Percentiles rank a stretch among this genome's conserved stretches.
phyloP scores from a whole-genome alignment of 2,888 invertebrate genomes.

The Priocnemis perturbator region DNA sequence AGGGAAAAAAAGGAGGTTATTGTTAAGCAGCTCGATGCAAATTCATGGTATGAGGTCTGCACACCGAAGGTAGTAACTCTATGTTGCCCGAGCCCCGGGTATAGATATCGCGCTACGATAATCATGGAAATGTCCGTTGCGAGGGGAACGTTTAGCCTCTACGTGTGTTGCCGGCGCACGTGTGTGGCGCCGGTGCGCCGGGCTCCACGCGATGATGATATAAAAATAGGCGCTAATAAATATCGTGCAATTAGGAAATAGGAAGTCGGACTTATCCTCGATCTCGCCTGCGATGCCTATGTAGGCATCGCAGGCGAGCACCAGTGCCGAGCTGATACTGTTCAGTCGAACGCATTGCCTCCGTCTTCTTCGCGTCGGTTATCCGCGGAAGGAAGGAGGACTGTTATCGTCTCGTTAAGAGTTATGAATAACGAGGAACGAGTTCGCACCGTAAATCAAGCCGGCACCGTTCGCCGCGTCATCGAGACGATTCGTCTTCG shows the following conservation, averaged over 20 bases:
- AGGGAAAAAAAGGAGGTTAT: conserved; percentile 4
- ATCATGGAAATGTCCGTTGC: conserved; percentile 58
- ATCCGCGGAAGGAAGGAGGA: not conserved
- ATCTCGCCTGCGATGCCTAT: conserved; percentile 21
- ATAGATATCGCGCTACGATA: conserved; percentile 60
- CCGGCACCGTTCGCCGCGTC: no score
- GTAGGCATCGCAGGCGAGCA: no score
- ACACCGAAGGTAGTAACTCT: conserved; percentile 21
- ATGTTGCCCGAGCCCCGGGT: conserved; percentile 31
- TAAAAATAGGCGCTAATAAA: conserved; percentile 23
- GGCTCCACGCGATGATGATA: conserved; percentile 6
- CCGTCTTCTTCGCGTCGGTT: not conserved
- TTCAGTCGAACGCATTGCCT: not conserved
- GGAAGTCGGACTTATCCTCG: conserved; percentile 36
- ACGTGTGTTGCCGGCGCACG: conserved; percentile 28
- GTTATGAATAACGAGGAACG: conserved; percentile 1
- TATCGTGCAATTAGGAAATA: conserved; percentile 49
- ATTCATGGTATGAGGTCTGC: conserved; percentile 19
- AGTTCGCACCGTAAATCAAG: no score
- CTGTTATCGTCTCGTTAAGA: not conserved
- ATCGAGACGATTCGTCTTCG: no score
- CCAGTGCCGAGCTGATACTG: no score
- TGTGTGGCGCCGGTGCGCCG: not conserved
- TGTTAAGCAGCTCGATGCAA: conserved; percentile 20
- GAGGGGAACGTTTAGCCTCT: conserved; percentile 38